A percentile compares a stretch with the other conserved stretches of the same genome.
Evolutionary conservation across 2,888 invertebrate species (phyloP).

Genomic region (Drosophila emarginata): DNA sequence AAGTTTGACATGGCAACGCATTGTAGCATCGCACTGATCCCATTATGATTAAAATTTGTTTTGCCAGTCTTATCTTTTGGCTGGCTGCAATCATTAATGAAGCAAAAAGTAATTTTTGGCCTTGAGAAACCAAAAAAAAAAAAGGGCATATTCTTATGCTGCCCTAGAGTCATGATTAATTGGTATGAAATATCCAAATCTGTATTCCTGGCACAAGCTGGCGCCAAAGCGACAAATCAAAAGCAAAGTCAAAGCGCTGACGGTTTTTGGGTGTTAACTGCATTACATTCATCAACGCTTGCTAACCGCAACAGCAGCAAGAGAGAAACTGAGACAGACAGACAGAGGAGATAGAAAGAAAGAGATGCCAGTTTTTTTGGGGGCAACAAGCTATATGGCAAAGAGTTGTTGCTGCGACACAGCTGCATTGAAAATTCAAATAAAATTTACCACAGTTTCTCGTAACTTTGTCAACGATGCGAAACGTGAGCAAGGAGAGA

Average conservation of each 20-base stretch:
- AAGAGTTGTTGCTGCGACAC: conserved; percentile 14
- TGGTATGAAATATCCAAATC: conserved; percentile 39
- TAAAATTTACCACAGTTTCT: conserved; percentile 73
- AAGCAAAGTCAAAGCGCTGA: conserved; percentile 44
- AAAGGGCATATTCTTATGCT: not conserved
- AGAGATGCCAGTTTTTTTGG: not conserved
- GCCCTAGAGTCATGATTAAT: conserved; percentile 62
- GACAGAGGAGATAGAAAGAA: not conserved
- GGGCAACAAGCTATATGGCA: conserved; percentile 12
- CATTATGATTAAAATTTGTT: conserved; percentile 74
- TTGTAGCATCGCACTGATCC: conserved; percentile 45
- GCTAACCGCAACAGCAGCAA: conserved; percentile 62
- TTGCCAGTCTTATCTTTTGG: conserved; percentile 60
- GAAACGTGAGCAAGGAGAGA: conserved; percentile 53
- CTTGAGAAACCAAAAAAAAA: not conserved
- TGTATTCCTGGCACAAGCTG: conserved; percentile 41
- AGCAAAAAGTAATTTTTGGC: conserved; percentile 47
- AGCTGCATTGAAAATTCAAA: conserved; percentile 73
- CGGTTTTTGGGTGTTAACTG: conserved; percentile 71
- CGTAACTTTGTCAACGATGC: conserved; percentile 77
- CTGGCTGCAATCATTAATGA: conserved; percentile 48
- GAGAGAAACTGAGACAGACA: not conserved
- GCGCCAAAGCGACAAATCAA: conserved; percentile 51
- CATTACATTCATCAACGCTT: conserved; percentile 78
- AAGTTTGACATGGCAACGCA: conserved; percentile 57